Evolutionary conservation across 2,888 invertebrate genomes (phyloP), one percentile per base, ranked within the genome.

Genomic region (Troides helena): DNA sequence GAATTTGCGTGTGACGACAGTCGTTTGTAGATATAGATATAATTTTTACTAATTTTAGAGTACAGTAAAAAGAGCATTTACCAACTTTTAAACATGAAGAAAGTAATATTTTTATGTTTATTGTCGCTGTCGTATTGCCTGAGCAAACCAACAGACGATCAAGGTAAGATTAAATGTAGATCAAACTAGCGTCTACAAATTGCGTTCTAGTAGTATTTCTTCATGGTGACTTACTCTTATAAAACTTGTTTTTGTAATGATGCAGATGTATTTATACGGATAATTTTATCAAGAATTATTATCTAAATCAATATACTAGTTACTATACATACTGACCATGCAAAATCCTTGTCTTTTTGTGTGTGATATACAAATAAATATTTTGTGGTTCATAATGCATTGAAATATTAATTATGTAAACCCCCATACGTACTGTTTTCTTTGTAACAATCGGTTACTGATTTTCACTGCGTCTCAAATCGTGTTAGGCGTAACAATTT

Each of bases 21-120:
- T 66, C 62, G 66, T 67, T 67, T 21, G 57, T 58, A 46, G 56
- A 14, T 53, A 36, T 69, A 60, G 25, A 30, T 65, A 64, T 62
- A 58, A 56, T 8, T 66, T 66, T 70, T 62, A 66, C 56, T 21
- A 69, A 56, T 61, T 70, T 65, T 62, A 65, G 43, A 65, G 25
- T 72, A 57, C 30, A 65, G 57, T 69, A 72, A 62, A 69, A 53
- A 68, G 61, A 53, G 65, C 70, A 60, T 46, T 72, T 50, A 71
- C 39, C 62, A 75, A 74, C 75, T 72, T 71, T 75, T 65, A 76
- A 85, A 78, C 72, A 90, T 90, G 90, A 88, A 89, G 81, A 84
- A 82, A 81, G 81, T 88, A 72, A 81, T 85, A 77, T 81, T 90
- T 77, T 78, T 91, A 74, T 88, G 88, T 80, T 81, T 91, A 70